Evolutionary conservation across 2,797 vertebrate species (phyloP).

Genomic region (Esox lucius): DNA sequence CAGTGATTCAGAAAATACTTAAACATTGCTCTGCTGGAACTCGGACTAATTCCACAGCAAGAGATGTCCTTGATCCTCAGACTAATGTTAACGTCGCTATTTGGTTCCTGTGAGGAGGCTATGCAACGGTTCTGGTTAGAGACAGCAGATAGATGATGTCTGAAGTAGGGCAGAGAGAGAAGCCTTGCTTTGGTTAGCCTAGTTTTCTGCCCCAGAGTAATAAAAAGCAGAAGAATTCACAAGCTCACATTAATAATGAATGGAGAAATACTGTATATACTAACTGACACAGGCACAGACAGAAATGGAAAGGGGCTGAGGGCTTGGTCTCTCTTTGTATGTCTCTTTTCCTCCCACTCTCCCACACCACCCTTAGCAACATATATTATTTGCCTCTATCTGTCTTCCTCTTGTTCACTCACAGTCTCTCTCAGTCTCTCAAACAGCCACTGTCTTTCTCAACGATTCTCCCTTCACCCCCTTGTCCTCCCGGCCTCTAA

Average conservation of each 20-base stretch:
- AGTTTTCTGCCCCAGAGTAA: slow-evolving; percentile 62
- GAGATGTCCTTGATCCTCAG: neutral
- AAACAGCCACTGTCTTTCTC: slow-evolving; percentile 5
- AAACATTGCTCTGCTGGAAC: neutral
- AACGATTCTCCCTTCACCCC: slow-evolving; percentile 10
- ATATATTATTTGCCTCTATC: slow-evolving; percentile 13
- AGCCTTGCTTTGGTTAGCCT: slow-evolving; percentile 55
- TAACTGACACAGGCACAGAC: slow-evolving; percentile 64
- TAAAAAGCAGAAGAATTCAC: slow-evolving; percentile 75
- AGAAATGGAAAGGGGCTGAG: slow-evolving; percentile 47
- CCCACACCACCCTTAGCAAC: slow-evolving; percentile 9
- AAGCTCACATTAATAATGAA: slow-evolving; percentile 82
- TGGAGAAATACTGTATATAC: slow-evolving; percentile 64
- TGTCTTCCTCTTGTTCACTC: slow-evolving; percentile 14
- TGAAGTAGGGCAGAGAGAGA: slow-evolving; percentile 27
- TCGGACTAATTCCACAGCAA: neutral
- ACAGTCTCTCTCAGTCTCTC: slow-evolving; percentile 5
- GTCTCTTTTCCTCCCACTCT: slow-evolving; percentile 36
- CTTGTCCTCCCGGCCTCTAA: neutral
- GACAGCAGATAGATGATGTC: slow-evolving; percentile 17
- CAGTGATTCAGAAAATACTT: neutral
- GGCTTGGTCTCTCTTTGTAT: slow-evolving; percentile 46
- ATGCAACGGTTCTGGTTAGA: neutral
- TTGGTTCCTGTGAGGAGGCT: neutral
- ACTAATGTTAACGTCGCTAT: neutral